Percentiles rank a stretch among this genome's conserved stretches.
Conservation (phyloP, 2,888 invertebrate species). For the Agrotis ipsilon region DNA sequence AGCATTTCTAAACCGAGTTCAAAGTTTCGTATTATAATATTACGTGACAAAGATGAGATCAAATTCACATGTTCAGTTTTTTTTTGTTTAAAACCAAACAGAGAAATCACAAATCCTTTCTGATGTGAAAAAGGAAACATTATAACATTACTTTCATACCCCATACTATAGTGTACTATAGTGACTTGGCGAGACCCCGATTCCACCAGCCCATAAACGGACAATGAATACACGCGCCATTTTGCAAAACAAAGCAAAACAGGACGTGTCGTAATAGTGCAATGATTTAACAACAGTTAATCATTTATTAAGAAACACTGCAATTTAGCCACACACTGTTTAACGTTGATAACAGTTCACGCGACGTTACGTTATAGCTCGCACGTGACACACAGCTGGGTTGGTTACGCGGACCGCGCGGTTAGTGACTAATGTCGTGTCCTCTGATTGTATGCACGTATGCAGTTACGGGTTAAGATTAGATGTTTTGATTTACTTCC, state of each 20-base stretch:
- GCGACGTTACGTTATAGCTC: slow-evolving; percentile 35
- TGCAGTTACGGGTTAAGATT: slow-evolving; percentile 32
- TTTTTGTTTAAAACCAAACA: background rate
- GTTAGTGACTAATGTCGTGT: slow-evolving; percentile 41
- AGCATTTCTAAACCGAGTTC: background rate
- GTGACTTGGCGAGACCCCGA: background rate
- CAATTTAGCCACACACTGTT: slow-evolving; percentile 43
- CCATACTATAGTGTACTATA: background rate
- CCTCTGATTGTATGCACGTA: slow-evolving; percentile 13
- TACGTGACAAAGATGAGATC: background rate
- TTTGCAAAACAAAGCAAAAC: slow-evolving; percentile 41
- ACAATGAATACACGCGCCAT: slow-evolving; percentile 14
- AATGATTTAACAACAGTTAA: slow-evolving; percentile 51
- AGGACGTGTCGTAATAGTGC: slow-evolving; percentile 39
- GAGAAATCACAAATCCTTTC: background rate
- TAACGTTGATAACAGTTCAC: slow-evolving; percentile 60
- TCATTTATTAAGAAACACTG: slow-evolving; percentile 56
- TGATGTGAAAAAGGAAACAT: background rate
- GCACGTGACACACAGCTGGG: slow-evolving; percentile 60
- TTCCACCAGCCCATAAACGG: background rate
- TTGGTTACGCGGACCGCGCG: slow-evolving; percentile 39
- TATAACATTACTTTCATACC: slow-evolving; percentile 1
- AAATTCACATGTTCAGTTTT: background rate
- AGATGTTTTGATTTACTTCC: slow-evolving; percentile 17
- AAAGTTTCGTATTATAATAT: background rate